Base-by-base conservation (phyloP, 2,797 vertebrate genomes). In the Mus minutoides region DNA sequence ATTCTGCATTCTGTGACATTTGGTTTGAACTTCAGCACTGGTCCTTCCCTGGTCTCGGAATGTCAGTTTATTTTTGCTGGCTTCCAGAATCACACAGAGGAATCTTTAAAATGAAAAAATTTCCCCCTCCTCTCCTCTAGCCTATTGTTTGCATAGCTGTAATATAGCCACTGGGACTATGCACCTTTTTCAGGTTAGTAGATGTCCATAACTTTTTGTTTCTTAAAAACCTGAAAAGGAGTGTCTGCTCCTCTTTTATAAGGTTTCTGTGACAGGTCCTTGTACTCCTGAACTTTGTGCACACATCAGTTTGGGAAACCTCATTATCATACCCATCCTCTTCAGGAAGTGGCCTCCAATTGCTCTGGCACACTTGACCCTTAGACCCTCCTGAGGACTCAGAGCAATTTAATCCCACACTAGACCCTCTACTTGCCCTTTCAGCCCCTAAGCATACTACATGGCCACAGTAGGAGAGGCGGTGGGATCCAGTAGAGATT, bases 201-300 rank as follows among this genome's bases (percentile, higher is more conserved):
- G 10, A 58, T 49, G 26, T 54, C 9, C 3, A 10, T 22, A 46
- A 87, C 73, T 13, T 75, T 96, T 90, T 94, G 67, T 52, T 92
- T 93, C 82, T 73, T 49, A 75, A 96, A 96, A 37, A 34, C 34
- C 1, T 14, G 64, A 83, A 96, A 49, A n/a, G 73, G 54, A 16
- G 21, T 46, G 12, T 64, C 22, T 90, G 75, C 52, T 88, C 6
- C 75, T 88, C 24, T n/a, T 54, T 90, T 75, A n/a, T 1, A 73
- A 17, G 22, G 29, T 69, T 56, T 52, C n/a, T 43, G 34, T 31
- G 37, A n/a, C 0, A 22, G 83, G 19, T 77, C 4, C 11, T 21
- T 34, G 56, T 43, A 24, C 14, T 14, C 69, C 16, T 89, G 2
- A 49, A 37, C 14, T 29, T 2, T 40, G 12, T 58, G 37, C 84